phyloP scores from a whole-genome alignment of 2,797 vertebrate species.

The Capromys pilorides region DNA sequence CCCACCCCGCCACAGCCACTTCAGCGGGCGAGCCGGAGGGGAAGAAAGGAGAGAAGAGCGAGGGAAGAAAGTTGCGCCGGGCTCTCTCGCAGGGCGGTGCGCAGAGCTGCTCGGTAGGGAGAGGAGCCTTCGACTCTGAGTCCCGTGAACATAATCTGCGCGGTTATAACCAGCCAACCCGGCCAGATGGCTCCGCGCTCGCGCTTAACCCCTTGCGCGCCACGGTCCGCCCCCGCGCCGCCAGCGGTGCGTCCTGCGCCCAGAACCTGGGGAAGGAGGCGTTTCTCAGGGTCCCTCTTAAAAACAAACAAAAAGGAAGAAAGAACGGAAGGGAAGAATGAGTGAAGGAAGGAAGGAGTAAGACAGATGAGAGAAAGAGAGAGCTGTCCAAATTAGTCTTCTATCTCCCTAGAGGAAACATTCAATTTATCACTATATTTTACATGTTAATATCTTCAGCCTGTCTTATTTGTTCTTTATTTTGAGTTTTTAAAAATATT shows the following conservation, averaged over 20 bases:
- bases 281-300: not conserved
- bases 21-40: conserved; percentile 22
- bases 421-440: conserved; percentile 34
- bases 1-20: conserved; percentile 71
- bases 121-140: conserved; percentile 88
- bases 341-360: not conserved
- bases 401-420: conserved; percentile 12
- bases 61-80: conserved; percentile 77
- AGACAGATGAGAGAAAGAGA: not conserved
- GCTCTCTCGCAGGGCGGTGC: conserved; percentile 68
- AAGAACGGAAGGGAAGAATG: fast-evolving
- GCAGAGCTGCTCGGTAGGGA: conserved; percentile 85
- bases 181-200: conserved; percentile 91
- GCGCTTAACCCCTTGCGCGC: conserved; percentile 88
- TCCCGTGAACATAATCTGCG: conserved; percentile 90
- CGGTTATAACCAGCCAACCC: conserved; percentile 90
- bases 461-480: conserved; percentile 37
- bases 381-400: not conserved
- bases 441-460: not conserved
- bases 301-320: not conserved
- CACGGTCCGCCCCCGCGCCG: conserved; percentile 72
- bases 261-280: not conserved
- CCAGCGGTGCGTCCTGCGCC: not conserved
- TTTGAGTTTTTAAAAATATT: conserved; percentile 10
- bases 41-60: conserved; percentile 37